These are phyloP conservation scores for Propsilocerus akamusi DNA, from an alignment of 1,140 invertebrate genomes.

Conservation along the genomic window DNA sequence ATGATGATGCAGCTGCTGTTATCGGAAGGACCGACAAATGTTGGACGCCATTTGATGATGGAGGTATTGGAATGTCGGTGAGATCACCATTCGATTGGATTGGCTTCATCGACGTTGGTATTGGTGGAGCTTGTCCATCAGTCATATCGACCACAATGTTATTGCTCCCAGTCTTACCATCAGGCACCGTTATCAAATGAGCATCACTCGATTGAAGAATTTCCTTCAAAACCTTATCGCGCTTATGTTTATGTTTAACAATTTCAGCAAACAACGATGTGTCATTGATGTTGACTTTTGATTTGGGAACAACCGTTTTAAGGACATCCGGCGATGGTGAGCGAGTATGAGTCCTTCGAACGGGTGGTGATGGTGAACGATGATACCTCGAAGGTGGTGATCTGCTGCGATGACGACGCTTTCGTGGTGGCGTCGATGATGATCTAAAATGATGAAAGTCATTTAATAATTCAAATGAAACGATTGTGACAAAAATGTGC, in stretches of 20 bases:
- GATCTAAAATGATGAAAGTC: neutral
- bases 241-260: conserved; percentile 61
- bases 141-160: conserved; percentile 1
- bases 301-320: conserved; percentile 22
- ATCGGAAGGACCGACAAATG: neutral
- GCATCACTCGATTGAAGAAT: conserved; percentile 37
- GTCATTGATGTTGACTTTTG: conserved; percentile 44
- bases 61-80: conserved; percentile 3
- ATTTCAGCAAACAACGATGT: conserved; percentile 76
- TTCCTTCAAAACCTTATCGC: conserved; percentile 50
- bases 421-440: conserved; percentile 17
- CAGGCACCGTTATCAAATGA: conserved; percentile 13
- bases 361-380: conserved; percentile 8
- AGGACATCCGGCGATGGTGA: conserved; percentile 31
- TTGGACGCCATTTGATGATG: neutral
- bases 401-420: conserved; percentile 14
- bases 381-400: conserved; percentile 9
- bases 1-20: neutral
- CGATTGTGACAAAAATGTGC: neutral
- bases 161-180: conserved; percentile 6
- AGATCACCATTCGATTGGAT: neutral
- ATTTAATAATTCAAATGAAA: neutral
- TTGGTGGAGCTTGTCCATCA: neutral
- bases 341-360: conserved; percentile 14
- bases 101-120: neutral